Evolutionary conservation across 2,797 vertebrate species (phyloP).

Genomic region (Tenualosa ilisha): DNA sequence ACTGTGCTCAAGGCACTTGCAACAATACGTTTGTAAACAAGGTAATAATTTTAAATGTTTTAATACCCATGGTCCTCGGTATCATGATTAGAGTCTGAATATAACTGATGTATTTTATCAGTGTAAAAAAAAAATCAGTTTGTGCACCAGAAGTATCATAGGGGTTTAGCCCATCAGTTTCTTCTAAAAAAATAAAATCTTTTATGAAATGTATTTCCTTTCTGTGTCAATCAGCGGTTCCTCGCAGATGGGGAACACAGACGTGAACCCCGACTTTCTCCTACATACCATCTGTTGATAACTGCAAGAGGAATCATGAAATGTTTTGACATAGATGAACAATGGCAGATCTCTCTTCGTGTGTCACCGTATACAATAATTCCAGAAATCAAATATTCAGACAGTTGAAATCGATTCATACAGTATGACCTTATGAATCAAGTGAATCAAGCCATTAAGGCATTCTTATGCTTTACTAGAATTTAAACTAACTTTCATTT

Average conservation of each 20-base stretch:
- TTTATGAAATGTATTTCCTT: constrained; percentile 1
- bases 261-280: neutral
- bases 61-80: neutral
- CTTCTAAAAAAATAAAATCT: neutral
- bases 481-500: no score
- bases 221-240: neutral
- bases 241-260: neutral
- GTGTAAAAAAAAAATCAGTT: no score
- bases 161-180: neutral
- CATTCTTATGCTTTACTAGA: no score
- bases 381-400: neutral
- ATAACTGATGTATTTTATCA: neutral
- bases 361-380: neutral
- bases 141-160: neutral
- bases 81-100: neutral
- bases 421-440: no score
- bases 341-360: neutral
- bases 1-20: no score
- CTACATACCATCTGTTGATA: neutral
- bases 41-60: neutral
- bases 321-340: neutral
- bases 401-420: neutral
- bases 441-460: no score
- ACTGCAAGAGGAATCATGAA: neutral
- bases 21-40: neutral